Percentiles rank a stretch among this genome's conserved stretches.
Conservation (phyloP, 2,888 invertebrate genomes). For the Drosophila engyochracea region DNA sequence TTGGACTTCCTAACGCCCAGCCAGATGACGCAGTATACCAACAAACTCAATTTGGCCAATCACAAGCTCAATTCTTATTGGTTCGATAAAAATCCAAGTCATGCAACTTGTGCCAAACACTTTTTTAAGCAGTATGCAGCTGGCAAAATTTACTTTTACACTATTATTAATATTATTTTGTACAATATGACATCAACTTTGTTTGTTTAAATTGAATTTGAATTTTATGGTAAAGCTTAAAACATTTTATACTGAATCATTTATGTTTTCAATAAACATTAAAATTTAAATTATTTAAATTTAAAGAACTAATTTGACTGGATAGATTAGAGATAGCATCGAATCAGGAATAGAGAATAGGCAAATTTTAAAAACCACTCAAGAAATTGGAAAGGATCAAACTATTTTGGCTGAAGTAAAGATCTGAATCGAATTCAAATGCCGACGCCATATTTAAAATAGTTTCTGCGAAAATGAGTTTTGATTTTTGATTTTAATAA, state of each 20-base stretch:
- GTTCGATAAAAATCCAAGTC: constrained; percentile 15
- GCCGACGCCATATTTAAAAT: background rate
- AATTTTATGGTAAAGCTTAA: background rate
- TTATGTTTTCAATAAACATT: background rate
- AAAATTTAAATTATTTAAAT: background rate
- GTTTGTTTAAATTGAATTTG: no score
- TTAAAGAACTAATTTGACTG: background rate
- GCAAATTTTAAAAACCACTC: background rate
- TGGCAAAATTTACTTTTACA: no score
- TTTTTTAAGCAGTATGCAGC: constrained; percentile 21
- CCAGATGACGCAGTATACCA: constrained; percentile 11
- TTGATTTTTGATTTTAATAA: background rate
- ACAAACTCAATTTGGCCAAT: constrained; percentile 3
- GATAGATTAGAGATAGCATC: background rate
- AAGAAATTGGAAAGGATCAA: background rate
- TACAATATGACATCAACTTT: no score
- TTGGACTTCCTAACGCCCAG: background rate
- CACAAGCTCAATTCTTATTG: constrained; percentile 13
- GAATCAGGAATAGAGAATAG: background rate
- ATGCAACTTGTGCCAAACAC: constrained; percentile 14
- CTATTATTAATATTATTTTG: background rate
- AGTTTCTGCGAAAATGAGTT: background rate
- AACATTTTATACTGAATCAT: background rate
- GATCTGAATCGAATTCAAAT: background rate
- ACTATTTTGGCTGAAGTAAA: background rate